A percentile compares a stretch with the other conserved stretches of the same genome.
Evolutionary conservation across 2,113 vertebrate species (phyloP).

Genomic region (Rhynchomys soricoides): DNA sequence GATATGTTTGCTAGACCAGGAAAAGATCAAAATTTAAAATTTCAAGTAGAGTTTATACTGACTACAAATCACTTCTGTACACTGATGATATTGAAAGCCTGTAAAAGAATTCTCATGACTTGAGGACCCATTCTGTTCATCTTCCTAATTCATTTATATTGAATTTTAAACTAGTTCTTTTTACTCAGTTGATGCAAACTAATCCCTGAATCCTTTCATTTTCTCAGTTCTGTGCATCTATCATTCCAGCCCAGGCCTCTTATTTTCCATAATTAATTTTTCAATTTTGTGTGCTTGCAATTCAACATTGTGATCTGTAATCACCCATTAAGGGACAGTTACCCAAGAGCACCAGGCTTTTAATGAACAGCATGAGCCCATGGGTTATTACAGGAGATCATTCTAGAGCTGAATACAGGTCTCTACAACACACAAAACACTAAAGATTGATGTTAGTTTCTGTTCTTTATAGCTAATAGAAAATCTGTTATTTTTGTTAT

Average conservation of each 20-base stretch:
- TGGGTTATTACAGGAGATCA: not conserved
- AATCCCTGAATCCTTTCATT: not conserved
- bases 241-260: not conserved
- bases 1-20: not conserved
- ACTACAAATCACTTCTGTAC: not conserved
- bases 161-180: not conserved
- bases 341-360: not conserved
- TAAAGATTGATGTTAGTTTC: not conserved
- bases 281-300: not conserved
- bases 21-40: not conserved
- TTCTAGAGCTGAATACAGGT: not conserved
- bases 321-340: not conserved
- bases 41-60: not conserved
- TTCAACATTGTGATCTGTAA: not conserved
- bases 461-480: not conserved
- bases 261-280: conserved; percentile 38
- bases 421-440: not conserved
- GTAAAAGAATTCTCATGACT: not conserved
- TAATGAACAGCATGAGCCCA: not conserved
- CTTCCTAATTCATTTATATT: not conserved
- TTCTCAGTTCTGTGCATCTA: not conserved
- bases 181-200: not conserved
- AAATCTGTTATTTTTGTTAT: not conserved
- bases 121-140: not conserved
- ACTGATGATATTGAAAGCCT: not conserved